These are phyloP conservation scores for Cryptoprocta ferox DNA, from an alignment of 2,797 vertebrate species.

Conservation along the genomic window DNA sequence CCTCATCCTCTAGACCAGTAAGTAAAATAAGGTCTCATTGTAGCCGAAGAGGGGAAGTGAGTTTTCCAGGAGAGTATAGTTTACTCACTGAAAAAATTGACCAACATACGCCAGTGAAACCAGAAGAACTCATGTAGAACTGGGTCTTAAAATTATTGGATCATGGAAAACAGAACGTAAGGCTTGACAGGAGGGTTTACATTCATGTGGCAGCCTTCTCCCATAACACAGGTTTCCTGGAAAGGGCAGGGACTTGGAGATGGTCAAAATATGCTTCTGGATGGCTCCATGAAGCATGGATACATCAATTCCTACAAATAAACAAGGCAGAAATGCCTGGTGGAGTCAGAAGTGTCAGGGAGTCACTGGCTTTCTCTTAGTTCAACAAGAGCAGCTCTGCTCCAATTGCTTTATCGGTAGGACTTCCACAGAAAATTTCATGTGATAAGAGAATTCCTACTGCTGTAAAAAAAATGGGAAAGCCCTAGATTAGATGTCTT, in stretches of 20 bases:
- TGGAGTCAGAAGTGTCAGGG: neutral
- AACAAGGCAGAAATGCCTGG: neutral
- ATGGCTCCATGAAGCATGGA: neutral
- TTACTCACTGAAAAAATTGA: neutral
- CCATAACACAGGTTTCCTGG: neutral
- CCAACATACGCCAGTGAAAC: neutral
- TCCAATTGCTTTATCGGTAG: neutral
- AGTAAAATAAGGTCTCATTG: neutral
- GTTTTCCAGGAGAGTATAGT: neutral
- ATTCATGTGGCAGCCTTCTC: neutral
- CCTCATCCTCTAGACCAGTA: neutral
- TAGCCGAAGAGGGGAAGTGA: neutral
- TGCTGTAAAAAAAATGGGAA: neutral
- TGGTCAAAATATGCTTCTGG: neutral
- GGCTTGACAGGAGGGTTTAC: neutral
- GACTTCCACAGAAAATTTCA: neutral
- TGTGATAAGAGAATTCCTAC: neutral
- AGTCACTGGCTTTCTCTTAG: neutral
- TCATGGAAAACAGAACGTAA: neutral
- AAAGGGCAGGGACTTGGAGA: neutral
- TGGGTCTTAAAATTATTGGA: neutral
- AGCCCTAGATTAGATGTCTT: too few species aligned
- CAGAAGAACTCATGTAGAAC: neutral
- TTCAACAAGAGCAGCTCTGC: neutral
- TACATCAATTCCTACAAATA: neutral